Evolutionary conservation across 1,140 invertebrate species (phyloP).

Genomic region (Pseudomyrmex cubaensis): DNA sequence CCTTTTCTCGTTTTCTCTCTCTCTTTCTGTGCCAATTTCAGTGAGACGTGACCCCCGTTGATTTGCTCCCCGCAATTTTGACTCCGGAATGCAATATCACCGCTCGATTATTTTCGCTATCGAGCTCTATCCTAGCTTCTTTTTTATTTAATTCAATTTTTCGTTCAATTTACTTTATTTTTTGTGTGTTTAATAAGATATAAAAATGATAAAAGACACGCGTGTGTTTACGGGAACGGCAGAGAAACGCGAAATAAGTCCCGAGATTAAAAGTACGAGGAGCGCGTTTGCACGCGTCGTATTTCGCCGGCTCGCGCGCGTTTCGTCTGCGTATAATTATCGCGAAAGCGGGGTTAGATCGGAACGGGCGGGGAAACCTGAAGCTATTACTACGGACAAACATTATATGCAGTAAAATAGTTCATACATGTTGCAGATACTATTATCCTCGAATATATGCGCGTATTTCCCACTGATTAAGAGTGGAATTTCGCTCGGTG

Average conservation of each 20-base stretch:
- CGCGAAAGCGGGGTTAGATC: conserved; percentile 41
- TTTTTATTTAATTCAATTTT: too few species aligned
- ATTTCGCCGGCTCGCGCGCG: background rate
- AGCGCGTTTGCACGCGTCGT: background rate
- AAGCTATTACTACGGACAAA: conserved; percentile 25
- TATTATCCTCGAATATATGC: conserved; percentile 31
- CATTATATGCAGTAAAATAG: conserved; percentile 48
- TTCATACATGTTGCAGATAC: too few species aligned
- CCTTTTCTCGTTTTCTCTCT: conserved; percentile 12
- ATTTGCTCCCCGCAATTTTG: conserved; percentile 53
- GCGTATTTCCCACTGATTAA: background rate
- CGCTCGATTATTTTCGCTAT: conserved; percentile 32
- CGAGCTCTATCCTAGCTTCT: background rate
- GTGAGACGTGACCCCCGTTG: conserved; percentile 51
- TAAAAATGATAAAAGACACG: too few species aligned
- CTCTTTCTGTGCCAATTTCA: conserved; percentile 49
- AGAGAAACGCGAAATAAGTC: too few species aligned
- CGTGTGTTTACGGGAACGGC: too few species aligned
- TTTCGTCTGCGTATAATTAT: conserved; percentile 42
- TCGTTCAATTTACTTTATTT: background rate
- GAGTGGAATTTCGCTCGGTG: conserved; percentile 1
- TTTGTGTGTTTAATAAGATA: too few species aligned
- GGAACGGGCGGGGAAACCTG: background rate
- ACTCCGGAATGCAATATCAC: conserved; percentile 7
- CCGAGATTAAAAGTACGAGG: background rate